A percentile compares a stretch with the other conserved stretches of the same genome.
Conservation (phyloP, 2,888 invertebrate genomes). For the Troides helena region DNA sequence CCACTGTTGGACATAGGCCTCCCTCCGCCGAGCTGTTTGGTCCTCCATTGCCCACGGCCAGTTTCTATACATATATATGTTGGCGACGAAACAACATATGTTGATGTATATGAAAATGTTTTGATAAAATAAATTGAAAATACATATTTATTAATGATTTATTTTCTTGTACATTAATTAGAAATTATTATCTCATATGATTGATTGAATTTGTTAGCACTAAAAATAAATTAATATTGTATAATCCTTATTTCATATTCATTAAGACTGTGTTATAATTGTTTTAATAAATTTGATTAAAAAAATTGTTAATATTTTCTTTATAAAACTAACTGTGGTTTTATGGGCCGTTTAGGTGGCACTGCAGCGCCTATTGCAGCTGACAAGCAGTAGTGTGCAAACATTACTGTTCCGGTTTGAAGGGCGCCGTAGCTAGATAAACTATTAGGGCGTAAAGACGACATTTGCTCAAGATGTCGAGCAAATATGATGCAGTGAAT, state of each 20-base stretch:
- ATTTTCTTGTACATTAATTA: neutral
- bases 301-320: neutral
- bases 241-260: neutral
- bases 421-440: no score
- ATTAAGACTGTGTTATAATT: neutral
- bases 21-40: no score
- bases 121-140: neutral
- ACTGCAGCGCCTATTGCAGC: no score
- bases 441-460: no score
- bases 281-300: neutral
- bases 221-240: neutral
- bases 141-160: neutral
- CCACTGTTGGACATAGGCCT: no score
- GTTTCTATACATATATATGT: neutral
- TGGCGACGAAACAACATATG: neutral
- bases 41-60: no score
- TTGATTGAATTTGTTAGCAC: neutral
- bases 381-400: no score
- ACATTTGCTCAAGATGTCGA: no score
- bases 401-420: no score
- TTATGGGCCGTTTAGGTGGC: no score
- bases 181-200: neutral
- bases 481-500: no score
- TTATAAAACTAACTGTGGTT: no score
- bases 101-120: neutral